Base-by-base conservation (phyloP, 1,140 invertebrate genomes). In the Pissodes strobi region DNA sequence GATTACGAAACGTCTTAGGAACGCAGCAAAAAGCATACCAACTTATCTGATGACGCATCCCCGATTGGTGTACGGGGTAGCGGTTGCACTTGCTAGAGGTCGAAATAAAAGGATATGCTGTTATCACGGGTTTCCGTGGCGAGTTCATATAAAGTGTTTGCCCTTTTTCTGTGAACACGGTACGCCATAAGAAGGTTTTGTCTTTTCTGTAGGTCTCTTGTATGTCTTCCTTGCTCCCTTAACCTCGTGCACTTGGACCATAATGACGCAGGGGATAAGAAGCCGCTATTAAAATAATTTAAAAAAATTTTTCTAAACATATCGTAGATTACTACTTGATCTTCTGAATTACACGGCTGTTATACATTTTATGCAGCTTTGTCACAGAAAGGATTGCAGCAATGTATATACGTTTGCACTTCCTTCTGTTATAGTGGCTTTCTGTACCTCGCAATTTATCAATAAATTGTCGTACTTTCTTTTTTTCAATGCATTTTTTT, bases 221-320 rank as follows among this genome's bases (percentile, higher is more conserved):
- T 46, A 13, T 30, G 23, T 66, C 34, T 66, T 1, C 49, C 22
- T 61, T 49, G 19, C n/a, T 66, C n/a, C 19, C 43, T 62, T 46
- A 66, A 55, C 22, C 51, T 62, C 4, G 22, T 63, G 41, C 64
- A 66, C 27, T 34, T 34, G 30, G 30, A 34, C 6, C 30, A 34
- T 34, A 34, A 6, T 34, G 30, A 34, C n/a, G 30, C 64, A 53
- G 6, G n/a, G 30, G 30, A 34, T 34, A n/a, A 34, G 30, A 34
- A 34, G 6, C 30, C 30, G 6, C 6, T n/a, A 34, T 34, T 34
- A 34, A 34, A n/a, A 8, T 34, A 18, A 30, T 34, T n/a, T 34
- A 60, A 27, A 43, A 66, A 61, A 17, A 66, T 61, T 9, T 61
- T 66, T 27, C 64, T 52, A 13, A 60, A 34, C 6, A 34, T n/a